Base-by-base conservation (phyloP, 37 sponge, comb jelly and placozoan genomes). In the Spongia lamella region DNA sequence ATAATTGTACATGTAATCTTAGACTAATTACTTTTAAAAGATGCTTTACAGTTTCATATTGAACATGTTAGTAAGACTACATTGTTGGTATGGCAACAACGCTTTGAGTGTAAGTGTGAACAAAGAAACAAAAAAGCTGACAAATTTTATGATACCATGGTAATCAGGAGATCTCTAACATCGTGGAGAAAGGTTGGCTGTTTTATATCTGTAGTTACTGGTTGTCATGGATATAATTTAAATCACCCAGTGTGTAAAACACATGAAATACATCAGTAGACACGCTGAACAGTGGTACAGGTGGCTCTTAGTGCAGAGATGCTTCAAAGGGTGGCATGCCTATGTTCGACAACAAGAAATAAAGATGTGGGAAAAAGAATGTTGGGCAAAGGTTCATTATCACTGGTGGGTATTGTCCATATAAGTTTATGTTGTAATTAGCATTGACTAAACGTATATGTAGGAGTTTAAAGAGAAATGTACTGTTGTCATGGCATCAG, bases 311-410 rank as follows among this genome's bases (percentile, higher is more conserved):
- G 2, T 60, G 34, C 38, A 72, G 29, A 4, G 40, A 2, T 59
- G 63, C 19, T 59, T 90, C 52, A 76, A 60, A 21, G 79, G 73
- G 6, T 90, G 91, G 91, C 15, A 22, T n/a, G 53, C 73, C 49
- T 63, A 74, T 2, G 60, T 62, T 11, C 66, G 54, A 34, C 68
- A 81, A n/a, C 75, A 77, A 66, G 66, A 62, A 27, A 1, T 40
- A 7, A 35, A n/a, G 16, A 34, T 49, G 50, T 87, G 88, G 85
- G 89, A 87, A 66, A 79, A 62, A 33, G 73, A 70, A 61, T 66
- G 56, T 52, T 66, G 52, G 24, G 92, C 92, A 53, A 60, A 63
- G 58, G 55, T 16, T 0, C 76, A 70, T 27, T 49, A 83, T 38
- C 15, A 54, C 4, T 61, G 84, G 84, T 83, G 32, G 11, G 56